Evolutionary conservation across 2,888 invertebrate genomes (phyloP).

Genomic region (Chrysolina haemoptera): DNA sequence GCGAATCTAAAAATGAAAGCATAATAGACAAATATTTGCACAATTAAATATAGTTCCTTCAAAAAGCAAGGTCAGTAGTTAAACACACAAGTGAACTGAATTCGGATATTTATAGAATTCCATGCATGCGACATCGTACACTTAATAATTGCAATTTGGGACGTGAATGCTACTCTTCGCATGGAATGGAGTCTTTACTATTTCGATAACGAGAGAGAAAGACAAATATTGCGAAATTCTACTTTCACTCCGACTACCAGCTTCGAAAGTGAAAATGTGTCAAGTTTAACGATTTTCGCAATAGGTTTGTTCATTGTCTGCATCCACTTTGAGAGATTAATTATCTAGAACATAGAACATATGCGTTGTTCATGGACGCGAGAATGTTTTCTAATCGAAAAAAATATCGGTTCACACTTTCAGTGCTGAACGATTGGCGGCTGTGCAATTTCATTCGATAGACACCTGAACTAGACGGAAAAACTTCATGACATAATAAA

Average conservation of each 20-base stretch:
- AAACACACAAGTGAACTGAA: conserved; percentile 12
- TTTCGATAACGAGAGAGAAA: conserved; percentile 18
- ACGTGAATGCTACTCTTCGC: conserved; percentile 9
- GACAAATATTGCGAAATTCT: conserved; percentile 9
- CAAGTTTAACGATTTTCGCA: conserved; percentile 29
- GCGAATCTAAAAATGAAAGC: conserved; percentile 18
- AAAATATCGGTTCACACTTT: neutral
- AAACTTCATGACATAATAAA: too few species aligned
- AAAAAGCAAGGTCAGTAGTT: conserved; percentile 12
- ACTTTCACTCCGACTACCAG: conserved; percentile 10
- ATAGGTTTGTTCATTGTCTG: neutral
- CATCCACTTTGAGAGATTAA: conserved; percentile 7
- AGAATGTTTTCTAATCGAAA: neutral
- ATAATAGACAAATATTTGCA: conserved; percentile 26
- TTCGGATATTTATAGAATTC: conserved; percentile 25
- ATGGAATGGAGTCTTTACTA: conserved; percentile 6
- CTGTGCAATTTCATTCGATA: too few species aligned
- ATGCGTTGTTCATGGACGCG: neutral
- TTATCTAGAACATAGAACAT: conserved; percentile 19
- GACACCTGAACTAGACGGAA: too few species aligned
- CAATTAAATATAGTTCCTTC: conserved; percentile 22
- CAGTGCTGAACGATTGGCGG: neutral
- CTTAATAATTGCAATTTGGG: conserved; percentile 12
- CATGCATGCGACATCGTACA: neutral
- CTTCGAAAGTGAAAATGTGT: conserved; percentile 27